Percentiles rank a stretch among this genome's conserved stretches.
Conservation (phyloP, 2,888 invertebrate species). For the Petrolisthes cinctipes region DNA sequence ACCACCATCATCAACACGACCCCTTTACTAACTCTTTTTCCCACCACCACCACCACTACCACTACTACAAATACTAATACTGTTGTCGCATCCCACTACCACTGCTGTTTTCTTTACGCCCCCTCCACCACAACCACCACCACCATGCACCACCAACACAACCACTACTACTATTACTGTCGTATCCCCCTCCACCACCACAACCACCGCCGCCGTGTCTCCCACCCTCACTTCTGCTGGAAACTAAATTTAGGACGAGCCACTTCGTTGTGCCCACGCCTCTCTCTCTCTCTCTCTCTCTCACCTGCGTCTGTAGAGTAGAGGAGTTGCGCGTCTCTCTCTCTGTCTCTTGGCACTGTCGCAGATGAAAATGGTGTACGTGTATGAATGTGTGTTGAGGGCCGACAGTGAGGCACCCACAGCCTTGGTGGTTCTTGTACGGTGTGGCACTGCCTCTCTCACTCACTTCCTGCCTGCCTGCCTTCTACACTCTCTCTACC, state of each 20-base stretch:
- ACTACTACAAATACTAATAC: not conserved
- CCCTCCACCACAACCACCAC: not conserved
- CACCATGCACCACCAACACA: not conserved
- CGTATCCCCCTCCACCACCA: constrained; percentile 8
- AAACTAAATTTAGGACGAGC: constrained; percentile 8
- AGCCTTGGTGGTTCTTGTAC: no score
- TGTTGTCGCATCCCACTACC: not conserved
- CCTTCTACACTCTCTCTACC: not conserved
- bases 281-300: constrained; percentile 12
- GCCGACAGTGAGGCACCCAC: not conserved
- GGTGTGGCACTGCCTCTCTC: not conserved
- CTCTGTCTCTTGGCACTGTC: not conserved
- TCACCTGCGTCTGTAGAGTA: not conserved
- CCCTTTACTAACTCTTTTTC: no score
- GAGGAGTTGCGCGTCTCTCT: not conserved
- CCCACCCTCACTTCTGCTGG: not conserved
- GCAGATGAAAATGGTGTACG: constrained; percentile 2
- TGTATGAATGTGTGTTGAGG: constrained; percentile 7
- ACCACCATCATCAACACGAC: no score
- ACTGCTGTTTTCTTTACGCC: not conserved
- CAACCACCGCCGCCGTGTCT: not conserved
- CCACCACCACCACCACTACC: not conserved
- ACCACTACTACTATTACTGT: not conserved
- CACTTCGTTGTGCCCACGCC: not conserved
- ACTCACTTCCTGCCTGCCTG: not conserved